Base-by-base conservation (phyloP, 2,113 vertebrate genomes). In the Dicerorhinus sumatrensis region DNA sequence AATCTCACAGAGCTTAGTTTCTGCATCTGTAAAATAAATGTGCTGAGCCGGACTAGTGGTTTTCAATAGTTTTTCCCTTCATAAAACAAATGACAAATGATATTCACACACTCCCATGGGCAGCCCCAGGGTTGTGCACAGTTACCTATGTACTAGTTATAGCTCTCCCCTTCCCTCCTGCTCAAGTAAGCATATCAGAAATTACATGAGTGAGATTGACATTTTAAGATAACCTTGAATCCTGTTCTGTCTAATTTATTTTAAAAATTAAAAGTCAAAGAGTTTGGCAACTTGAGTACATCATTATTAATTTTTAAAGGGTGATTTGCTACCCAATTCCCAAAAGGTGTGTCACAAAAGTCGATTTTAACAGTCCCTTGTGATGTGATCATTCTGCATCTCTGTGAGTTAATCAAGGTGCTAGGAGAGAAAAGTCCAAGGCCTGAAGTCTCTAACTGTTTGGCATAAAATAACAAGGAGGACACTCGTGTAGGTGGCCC, bases 151-250 rank as follows among this genome's bases (percentile, higher is more conserved):
- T 33, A 18, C 60, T 83, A 9, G 65, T 80, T 62, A 51, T 11
- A 75, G 31, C 36, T 95, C 48, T 27, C 20, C 14, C 27, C 56
- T 86, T 83, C 79, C 17, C 73, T 93, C 39, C 75, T 95, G 87
- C 83, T 94, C 87, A 84, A 58, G 79, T 80, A 62, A 96, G 75
- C 83, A 5, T 80, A 65, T 81, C 70, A 56, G 46, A 81, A 94
- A 95, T 42, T 58, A 62, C 33, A 46, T 63, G 80, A 80, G 23
- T 87, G 65, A 96, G 62, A 77, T 0, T 87, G 90, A 72, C 83
- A 87, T 96, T 96, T 97, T 62, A 72, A 80, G 84, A 95, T 94
- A 84, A 92, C 51, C 75, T 93, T 96, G 69, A 93, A 70, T 95
- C 33, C 42, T 51, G 5, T 75, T 94, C 76, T 60, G 65, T 91